phyloP scores from a whole-genome alignment of 2,888 invertebrate genomes.

The Dioctria linearis region DNA sequence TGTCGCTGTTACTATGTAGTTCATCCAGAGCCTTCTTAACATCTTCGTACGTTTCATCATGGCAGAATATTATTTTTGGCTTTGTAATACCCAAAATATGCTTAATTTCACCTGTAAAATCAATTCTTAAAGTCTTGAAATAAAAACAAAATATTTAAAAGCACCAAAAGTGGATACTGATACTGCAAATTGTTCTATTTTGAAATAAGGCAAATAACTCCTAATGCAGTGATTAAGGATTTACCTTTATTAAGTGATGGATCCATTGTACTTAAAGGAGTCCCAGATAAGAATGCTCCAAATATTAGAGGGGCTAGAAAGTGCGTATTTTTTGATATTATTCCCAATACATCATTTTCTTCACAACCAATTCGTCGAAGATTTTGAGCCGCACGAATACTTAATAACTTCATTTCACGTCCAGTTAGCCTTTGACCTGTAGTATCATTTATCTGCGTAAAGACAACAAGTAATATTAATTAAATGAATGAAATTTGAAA shows the following conservation, averaged over 20 bases:
- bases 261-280: slow-evolving; percentile 67
- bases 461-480: too few species aligned
- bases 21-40: slow-evolving; percentile 61
- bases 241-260: slow-evolving; percentile 65
- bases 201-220: too few species aligned
- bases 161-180: too few species aligned
- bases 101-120: slow-evolving; percentile 63
- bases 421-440: slow-evolving; percentile 66
- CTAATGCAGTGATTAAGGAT: too few species aligned
- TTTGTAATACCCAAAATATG: slow-evolving; percentile 66
- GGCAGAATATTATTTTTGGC: slow-evolving; percentile 69
- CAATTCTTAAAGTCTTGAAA: too few species aligned
- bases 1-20: slow-evolving; percentile 60
- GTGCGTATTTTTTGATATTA: slow-evolving; percentile 66
- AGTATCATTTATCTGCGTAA: slow-evolving; percentile 65
- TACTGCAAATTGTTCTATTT: too few species aligned
- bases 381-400: slow-evolving; percentile 58
- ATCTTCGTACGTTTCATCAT: slow-evolving; percentile 63
- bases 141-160: too few species aligned
- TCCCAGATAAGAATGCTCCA: slow-evolving; percentile 66
- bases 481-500: too few species aligned
- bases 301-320: slow-evolving; percentile 66
- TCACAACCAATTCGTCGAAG: slow-evolving; percentile 60
- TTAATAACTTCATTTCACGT: slow-evolving; percentile 65
- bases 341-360: slow-evolving; percentile 68